Base-by-base conservation (phyloP, 2,797 vertebrate genomes). In the Gymnodraco acuticeps region DNA sequence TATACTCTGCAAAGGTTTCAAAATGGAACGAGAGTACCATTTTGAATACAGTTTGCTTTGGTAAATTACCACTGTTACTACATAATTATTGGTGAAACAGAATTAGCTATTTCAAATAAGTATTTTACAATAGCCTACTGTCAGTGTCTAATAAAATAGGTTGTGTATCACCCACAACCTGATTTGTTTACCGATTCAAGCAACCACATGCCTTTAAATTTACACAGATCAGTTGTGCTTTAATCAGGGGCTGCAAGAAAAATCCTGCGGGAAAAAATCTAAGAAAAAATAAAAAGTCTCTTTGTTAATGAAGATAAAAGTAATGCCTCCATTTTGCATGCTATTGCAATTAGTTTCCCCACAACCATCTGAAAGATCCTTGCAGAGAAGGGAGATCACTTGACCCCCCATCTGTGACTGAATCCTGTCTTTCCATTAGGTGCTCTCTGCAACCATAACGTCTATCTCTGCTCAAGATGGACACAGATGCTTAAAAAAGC, bases 271-370 rank as follows among this genome's bases (percentile, higher is more conserved):
- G 60, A 70, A 83, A 82, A 81, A 87, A 45, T 20, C 78, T 58
- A 27, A 66, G 77, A 73, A 83, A 90, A 38, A 92, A 90, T 81
- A 94, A 88, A 89, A 92, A 89, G 88, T 80, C 87, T 92, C 91
- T 94, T 94, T 94, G 94, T 94, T 87, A 88, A 93, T 89, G 74
- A 86, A 90, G 92, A 94, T 93, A 87, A 93, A 94, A 94, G 92
- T 89, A 91, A 89, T 92, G 88, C 75, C 66, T 90, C 83, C 92
- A 93, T 94, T 95, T 91, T 89, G 86, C 92, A 95, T 90, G 93
- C 89, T 87, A 86, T 86, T 70, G 76, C 75, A 91, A 95, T 95
- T 95, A 91, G 94, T 95, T 85, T 94, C 94, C 94, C 82, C 83
- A 83, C 81, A 84, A 80, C 86, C 84, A 89, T 91, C 89, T 89